phyloP scores from a whole-genome alignment of 2,888 invertebrate genomes.

The Hydropsyche betteni region DNA sequence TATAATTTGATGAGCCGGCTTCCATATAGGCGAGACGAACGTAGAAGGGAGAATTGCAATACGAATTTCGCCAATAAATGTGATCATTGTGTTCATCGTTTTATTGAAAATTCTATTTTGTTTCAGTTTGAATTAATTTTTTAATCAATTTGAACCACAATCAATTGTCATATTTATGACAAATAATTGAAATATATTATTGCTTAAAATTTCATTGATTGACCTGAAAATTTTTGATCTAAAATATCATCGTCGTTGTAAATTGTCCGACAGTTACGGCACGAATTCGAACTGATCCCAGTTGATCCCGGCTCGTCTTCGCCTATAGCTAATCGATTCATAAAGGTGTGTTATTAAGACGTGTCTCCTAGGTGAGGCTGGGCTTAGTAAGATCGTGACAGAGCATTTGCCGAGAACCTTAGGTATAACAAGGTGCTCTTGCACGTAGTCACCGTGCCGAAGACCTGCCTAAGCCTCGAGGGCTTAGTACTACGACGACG shows the following conservation, averaged over 20 bases:
- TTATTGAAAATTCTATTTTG: background rate
- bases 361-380: slow-evolving; percentile 47
- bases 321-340: slow-evolving; percentile 46
- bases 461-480: slow-evolving; percentile 1
- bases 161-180: no score
- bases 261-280: background rate
- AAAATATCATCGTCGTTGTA: background rate
- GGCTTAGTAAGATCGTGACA: slow-evolving; percentile 50
- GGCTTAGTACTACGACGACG: background rate
- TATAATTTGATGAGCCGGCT: slow-evolving; percentile 20
- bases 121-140: background rate
- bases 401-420: slow-evolving; percentile 48
- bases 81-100: background rate
- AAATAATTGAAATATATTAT: no score
- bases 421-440: slow-evolving; percentile 41
- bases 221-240: no score
- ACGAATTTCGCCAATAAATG: background rate
- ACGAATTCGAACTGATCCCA: slow-evolving; percentile 39
- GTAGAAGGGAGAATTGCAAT: background rate
- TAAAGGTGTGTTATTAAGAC: slow-evolving; percentile 48
- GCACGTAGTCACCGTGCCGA: slow-evolving; percentile 19
- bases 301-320: slow-evolving; percentile 25
- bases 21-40: background rate
- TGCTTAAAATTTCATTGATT: no score
- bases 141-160: no score